phyloP scores from a whole-genome alignment of 2,888 invertebrate species.

The Meghimatium bilineatum region DNA sequence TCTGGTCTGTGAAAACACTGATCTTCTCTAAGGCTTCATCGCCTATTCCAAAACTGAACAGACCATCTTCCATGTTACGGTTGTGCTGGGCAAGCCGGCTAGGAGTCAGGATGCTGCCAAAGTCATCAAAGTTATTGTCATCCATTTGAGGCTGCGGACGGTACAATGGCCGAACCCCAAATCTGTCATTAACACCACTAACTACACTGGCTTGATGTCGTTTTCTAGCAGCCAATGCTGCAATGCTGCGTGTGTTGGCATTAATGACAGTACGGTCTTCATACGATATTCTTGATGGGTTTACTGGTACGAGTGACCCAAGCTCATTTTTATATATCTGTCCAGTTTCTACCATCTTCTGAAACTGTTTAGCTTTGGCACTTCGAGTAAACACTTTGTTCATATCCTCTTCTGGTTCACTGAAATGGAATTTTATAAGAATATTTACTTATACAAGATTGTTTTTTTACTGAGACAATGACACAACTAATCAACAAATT shows the following conservation, averaged over 20 bases:
- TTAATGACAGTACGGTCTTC: conserved; percentile 66
- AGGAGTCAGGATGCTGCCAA: conserved; percentile 63
- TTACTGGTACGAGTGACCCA: conserved; percentile 48
- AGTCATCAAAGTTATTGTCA: conserved; percentile 47
- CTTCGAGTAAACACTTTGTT: conserved; percentile 69
- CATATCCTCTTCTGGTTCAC: conserved; percentile 53
- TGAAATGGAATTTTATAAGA: not conserved
- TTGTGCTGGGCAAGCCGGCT: conserved; percentile 73
- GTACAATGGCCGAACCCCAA: conserved; percentile 56
- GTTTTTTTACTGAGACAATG: not conserved
- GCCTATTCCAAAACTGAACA: conserved; percentile 52
- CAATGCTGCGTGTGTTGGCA: conserved; percentile 72
- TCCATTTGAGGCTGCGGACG: conserved; percentile 52
- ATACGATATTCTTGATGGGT: conserved; percentile 59
- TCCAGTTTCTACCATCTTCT: conserved; percentile 53
- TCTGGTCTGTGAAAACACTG: conserved; percentile 58
- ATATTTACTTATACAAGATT: not conserved
- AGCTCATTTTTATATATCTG: conserved; percentile 51
- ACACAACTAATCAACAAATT: no score
- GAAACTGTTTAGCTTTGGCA: conserved; percentile 62
- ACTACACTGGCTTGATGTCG: conserved; percentile 56
- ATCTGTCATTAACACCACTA: conserved; percentile 45
- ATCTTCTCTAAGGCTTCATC: conserved; percentile 65
- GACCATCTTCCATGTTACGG: conserved; percentile 59
- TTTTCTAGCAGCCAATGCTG: conserved; percentile 73